phyloP scores from a whole-genome alignment of 2,113 vertebrate genomes.

The Siphamia tubifer region DNA sequence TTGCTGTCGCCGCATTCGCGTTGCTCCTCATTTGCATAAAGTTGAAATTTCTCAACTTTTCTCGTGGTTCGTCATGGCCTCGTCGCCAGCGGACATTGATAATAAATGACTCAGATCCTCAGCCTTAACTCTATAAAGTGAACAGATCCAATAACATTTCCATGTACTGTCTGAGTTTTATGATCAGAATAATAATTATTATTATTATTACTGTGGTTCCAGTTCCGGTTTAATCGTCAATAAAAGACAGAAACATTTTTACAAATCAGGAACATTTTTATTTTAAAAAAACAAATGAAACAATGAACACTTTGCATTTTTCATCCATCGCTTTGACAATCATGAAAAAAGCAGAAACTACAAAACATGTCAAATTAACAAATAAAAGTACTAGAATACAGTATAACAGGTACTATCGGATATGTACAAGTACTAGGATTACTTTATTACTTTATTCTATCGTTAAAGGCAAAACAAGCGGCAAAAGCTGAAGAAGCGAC shows the following conservation, averaged over 20 bases:
- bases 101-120: no score
- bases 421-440: conserved; percentile 55
- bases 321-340: conserved; percentile 73
- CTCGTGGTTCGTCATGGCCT: no score
- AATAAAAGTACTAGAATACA: conserved; percentile 22
- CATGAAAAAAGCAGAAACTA: conserved; percentile 82
- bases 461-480: conserved; percentile 79
- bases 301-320: conserved; percentile 77
- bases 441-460: conserved; percentile 60
- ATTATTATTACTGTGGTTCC: no score
- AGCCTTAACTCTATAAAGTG: no score
- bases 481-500: conserved; percentile 70
- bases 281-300: conserved; percentile 74
- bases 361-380: conserved; percentile 78
- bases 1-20: no score
- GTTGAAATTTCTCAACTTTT: no score
- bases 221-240: background rate
- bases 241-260: conserved; percentile 8
- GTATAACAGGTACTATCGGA: no score
- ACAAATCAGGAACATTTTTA: conserved; percentile 77
- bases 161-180: no score
- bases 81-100: no score
- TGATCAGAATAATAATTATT: no score
- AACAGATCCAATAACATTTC: no score
- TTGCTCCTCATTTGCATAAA: no score